Percentiles rank a stretch among this genome's conserved stretches.
phyloP scores from a whole-genome alignment of 2,113 vertebrate species.

The Otus sunia region DNA sequence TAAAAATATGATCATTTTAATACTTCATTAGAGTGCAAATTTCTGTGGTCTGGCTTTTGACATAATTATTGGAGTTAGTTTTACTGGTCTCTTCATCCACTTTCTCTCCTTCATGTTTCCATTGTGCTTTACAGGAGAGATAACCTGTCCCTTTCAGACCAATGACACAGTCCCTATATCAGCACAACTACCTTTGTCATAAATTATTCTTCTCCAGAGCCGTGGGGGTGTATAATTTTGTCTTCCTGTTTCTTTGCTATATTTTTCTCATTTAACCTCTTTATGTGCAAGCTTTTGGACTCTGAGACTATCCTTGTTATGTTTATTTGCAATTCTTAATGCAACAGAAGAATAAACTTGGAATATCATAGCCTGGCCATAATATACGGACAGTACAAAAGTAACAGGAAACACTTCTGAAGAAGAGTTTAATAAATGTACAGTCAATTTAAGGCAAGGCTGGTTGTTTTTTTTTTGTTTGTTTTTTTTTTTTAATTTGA shows the following conservation, averaged over 20 bases:
- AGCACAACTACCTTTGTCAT: background rate
- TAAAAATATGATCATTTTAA: background rate
- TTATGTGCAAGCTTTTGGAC: background rate
- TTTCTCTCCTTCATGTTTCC: background rate
- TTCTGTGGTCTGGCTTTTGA: background rate
- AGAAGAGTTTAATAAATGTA: background rate
- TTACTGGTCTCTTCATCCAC: background rate
- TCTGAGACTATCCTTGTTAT: background rate
- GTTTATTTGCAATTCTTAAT: background rate
- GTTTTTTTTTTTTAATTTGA: background rate
- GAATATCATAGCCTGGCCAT: background rate
- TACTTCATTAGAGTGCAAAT: background rate
- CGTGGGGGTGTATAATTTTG: fast-evolving
- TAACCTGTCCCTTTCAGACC: background rate
- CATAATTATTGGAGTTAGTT: background rate
- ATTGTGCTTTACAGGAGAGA: background rate
- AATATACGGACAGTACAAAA: background rate
- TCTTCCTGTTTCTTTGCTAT: background rate
- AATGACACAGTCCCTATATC: background rate
- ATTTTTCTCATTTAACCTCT: background rate
- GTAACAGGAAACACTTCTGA: background rate
- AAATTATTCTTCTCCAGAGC: background rate
- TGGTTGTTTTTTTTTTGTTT: background rate
- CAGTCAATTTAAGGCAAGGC: background rate
- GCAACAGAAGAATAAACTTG: background rate